These are phyloP conservation scores for Charanyca ferruginea DNA, from an alignment of 2,888 invertebrate species.

Conservation along the genomic window DNA sequence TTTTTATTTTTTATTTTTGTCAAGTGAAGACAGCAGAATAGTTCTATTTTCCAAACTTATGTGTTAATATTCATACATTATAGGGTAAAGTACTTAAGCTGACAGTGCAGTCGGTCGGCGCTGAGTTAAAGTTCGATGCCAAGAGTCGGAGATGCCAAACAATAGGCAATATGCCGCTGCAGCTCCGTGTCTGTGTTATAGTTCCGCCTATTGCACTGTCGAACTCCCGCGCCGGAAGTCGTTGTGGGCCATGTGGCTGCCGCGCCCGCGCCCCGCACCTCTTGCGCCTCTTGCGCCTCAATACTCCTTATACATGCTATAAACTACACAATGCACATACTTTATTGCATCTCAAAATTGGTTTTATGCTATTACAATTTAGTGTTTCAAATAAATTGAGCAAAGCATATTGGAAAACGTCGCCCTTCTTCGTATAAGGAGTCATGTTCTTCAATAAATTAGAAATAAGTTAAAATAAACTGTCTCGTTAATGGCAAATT, in stretches of 20 bases:
- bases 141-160: constrained; percentile 89
- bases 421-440: constrained; percentile 12
- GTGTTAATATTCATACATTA: constrained; percentile 86
- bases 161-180: constrained; percentile 86
- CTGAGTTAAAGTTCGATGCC: constrained; percentile 85
- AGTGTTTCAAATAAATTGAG: constrained; percentile 58
- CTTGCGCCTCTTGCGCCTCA: constrained; percentile 28
- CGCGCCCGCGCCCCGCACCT: constrained; percentile 14
- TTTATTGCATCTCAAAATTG: constrained; percentile 72
- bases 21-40: constrained; percentile 65
- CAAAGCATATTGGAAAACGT: constrained; percentile 48
- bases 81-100: constrained; percentile 84
- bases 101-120: constrained; percentile 81
- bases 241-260: constrained; percentile 73
- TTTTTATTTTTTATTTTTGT: constrained; percentile 35
- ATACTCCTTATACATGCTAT: constrained; percentile 45
- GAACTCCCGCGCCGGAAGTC: constrained; percentile 83
- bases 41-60: constrained; percentile 72
- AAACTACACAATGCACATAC: constrained; percentile 52
- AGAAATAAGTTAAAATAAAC: constrained; percentile 9
- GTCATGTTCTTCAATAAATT: constrained; percentile 19
- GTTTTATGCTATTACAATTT: constrained; percentile 62
- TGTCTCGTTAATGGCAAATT: constrained; percentile 8
- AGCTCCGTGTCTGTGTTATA: constrained; percentile 76
- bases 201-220: constrained; percentile 82